Conservation (phyloP, 2,113 vertebrate species). For the Xiphorhynchus elegans region DNA sequence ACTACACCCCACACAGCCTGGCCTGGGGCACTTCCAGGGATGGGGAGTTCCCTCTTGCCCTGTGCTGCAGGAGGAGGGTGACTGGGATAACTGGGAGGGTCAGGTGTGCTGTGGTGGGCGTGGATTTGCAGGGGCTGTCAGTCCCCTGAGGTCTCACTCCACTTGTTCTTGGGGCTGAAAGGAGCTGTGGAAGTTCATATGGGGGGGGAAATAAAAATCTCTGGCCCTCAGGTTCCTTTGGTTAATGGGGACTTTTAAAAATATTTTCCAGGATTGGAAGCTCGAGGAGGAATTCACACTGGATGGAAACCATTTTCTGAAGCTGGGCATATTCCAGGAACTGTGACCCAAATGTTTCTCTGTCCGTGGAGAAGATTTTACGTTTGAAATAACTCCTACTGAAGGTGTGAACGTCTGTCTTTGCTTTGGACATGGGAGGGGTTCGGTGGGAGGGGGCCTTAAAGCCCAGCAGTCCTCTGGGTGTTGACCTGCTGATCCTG, state of each 20-base stretch:
- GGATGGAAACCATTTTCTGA: slow-evolving; percentile 76
- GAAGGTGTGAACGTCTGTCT: slow-evolving; percentile 51
- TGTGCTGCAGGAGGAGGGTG: fast-evolving
- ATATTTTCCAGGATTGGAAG: slow-evolving; percentile 31
- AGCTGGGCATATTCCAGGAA: slow-evolving; percentile 76
- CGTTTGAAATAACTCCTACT: slow-evolving; percentile 50
- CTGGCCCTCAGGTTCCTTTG: neutral
- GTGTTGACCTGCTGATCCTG: no score
- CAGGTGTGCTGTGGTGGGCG: fast-evolving
- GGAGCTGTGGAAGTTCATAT: neutral
- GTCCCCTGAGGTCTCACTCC: fast-evolving
- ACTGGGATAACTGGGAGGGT: neutral
- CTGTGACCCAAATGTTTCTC: slow-evolving; percentile 86
- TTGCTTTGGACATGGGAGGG: neutral
- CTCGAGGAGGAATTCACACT: slow-evolving; percentile 41
- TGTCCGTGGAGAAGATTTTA: slow-evolving; percentile 82
- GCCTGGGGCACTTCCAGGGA: neutral
- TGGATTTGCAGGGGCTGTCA: neutral
- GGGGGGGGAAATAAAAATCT: no score
- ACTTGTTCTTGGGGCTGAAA: neutral
- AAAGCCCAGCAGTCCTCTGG: neutral
- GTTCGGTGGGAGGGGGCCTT: fast-evolving
- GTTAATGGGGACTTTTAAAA: neutral
- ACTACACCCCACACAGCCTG: neutral
- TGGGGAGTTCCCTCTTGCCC: fast-evolving